Conservation (phyloP, 2,113 vertebrate genomes). For the Antechinus flavipes region DNA sequence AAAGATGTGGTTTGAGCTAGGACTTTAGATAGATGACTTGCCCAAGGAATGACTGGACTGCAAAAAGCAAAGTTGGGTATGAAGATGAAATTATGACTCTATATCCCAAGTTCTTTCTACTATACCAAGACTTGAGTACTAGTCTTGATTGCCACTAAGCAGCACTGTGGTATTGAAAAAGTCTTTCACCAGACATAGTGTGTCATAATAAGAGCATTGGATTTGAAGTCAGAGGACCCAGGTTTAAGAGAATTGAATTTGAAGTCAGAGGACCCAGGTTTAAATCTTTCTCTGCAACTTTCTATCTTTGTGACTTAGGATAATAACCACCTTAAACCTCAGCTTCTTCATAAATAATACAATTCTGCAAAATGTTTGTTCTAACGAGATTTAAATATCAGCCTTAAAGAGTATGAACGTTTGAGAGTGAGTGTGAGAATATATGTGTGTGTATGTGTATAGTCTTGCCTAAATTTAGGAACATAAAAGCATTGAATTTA, state of each 20-base stretch:
- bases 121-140: not conserved
- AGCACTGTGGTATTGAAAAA: not conserved
- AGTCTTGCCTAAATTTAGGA: not conserved
- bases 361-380: not conserved
- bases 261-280: not conserved
- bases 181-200: not conserved
- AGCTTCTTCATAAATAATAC: not conserved
- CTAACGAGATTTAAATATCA: not conserved
- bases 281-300: not conserved
- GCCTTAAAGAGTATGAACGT: not conserved
- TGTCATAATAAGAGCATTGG: not conserved
- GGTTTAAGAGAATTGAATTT: not conserved
- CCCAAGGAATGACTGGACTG: not conserved
- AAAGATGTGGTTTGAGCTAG: not conserved
- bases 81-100: not conserved
- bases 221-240: not conserved
- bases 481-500: not conserved
- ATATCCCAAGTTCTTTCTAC: not conserved
- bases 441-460: not conserved
- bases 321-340: not conserved
- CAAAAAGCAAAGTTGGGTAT: not conserved
- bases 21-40: not conserved
- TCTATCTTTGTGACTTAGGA: not conserved
- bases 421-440: not conserved
- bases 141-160: not conserved